Conservation (phyloP, 2,113 vertebrate species). For the Campylorhamphus procurvoides region DNA sequence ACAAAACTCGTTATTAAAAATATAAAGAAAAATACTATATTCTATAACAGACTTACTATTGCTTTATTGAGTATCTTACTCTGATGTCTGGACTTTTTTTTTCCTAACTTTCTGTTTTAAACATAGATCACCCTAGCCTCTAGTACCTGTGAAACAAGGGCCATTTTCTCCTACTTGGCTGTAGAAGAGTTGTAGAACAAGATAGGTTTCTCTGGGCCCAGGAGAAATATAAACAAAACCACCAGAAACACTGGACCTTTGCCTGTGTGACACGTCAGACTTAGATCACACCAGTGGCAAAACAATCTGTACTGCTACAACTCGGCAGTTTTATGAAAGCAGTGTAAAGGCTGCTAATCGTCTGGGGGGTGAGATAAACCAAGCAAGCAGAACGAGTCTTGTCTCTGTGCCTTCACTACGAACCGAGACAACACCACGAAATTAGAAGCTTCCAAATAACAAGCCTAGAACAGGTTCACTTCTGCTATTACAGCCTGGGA, state of each 20-base stretch:
- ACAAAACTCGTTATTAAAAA: background rate
- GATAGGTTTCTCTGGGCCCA: background rate
- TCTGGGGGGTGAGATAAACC: background rate
- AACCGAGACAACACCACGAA: background rate
- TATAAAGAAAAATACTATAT: background rate
- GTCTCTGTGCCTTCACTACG: background rate
- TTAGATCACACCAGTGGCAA: background rate
- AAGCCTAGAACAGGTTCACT: too few species aligned
- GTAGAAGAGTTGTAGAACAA: background rate
- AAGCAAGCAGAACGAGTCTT: background rate
- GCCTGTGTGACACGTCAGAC: constrained; percentile 38
- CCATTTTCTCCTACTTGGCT: background rate
- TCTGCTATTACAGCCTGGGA: background rate
- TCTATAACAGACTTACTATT: background rate
- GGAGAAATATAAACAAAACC: background rate
- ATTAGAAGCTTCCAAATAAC: background rate
- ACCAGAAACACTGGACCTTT: background rate
- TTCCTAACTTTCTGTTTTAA: background rate
- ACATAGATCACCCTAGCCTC: background rate
- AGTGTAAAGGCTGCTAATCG: background rate
- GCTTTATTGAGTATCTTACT: background rate
- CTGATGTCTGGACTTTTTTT: background rate
- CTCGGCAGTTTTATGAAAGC: background rate
- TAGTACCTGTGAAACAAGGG: background rate
- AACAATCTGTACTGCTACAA: background rate